Evolutionary conservation across 2,888 invertebrate genomes (phyloP).

Genomic region (Odontothrips loti): DNA sequence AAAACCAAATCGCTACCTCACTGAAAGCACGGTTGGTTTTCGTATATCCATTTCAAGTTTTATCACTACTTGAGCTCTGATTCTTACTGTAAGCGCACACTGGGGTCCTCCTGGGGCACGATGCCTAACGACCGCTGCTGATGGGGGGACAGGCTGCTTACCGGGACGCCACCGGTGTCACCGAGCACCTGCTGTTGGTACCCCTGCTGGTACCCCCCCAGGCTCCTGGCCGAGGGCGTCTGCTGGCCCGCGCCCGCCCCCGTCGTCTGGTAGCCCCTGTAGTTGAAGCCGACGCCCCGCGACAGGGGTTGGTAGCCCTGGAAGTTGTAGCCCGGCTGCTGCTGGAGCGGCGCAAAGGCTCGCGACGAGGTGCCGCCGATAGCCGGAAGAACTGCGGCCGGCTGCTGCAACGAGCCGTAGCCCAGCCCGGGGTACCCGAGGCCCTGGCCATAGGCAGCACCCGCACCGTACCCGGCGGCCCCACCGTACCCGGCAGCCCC

Average conservation of each 20-base stretch:
- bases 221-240: neutral
- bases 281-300: conserved; percentile 1
- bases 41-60: too few relatives aligned
- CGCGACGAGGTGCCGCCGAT: too few relatives aligned
- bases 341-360: neutral
- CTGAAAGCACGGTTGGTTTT: too few relatives aligned
- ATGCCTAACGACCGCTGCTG: neutral
- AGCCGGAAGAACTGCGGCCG: too few relatives aligned
- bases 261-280: neutral
- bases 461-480: neutral
- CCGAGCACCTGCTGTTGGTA: neutral
- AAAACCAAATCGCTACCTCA: too few relatives aligned
- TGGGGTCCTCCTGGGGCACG: conserved; percentile 1
- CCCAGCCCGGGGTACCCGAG: neutral
- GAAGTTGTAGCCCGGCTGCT: neutral
- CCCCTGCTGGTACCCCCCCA: neutral
- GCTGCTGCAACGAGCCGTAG: neutral
- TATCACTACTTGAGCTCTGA: too few relatives aligned
- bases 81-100: too few relatives aligned
- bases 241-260: neutral
- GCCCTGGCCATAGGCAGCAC: too few relatives aligned
- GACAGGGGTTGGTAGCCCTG: neutral
- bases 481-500: neutral
- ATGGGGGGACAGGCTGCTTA: neutral
- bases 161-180: neutral